These are phyloP conservation scores for Oithona nana DNA, from an alignment of 2,888 invertebrate species.

Conservation along the genomic window DNA sequence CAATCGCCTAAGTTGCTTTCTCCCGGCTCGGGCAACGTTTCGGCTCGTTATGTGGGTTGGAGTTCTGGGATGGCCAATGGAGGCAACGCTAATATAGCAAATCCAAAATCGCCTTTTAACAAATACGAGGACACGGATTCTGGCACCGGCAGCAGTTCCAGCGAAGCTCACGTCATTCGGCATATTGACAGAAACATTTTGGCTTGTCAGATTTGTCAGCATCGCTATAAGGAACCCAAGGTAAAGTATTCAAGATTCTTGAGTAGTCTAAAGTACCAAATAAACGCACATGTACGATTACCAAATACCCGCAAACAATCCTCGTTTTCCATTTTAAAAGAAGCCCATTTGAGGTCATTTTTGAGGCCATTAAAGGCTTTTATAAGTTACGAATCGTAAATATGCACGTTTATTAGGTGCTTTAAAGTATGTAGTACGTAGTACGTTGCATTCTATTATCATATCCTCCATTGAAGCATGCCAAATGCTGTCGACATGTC, in stretches of 20 bases:
- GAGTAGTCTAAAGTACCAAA: not conserved
- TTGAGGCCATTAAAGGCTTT: too few relatives aligned
- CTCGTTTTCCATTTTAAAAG: too few relatives aligned
- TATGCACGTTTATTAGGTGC: too few relatives aligned
- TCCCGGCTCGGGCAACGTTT: conserved; percentile 12
- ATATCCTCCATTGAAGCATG: too few relatives aligned
- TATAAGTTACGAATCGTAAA: too few relatives aligned
- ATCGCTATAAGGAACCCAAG: conserved; percentile 27
- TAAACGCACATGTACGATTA: not conserved
- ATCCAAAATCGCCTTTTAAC: not conserved
- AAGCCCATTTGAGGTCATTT: too few relatives aligned
- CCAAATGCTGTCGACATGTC: too few relatives aligned
- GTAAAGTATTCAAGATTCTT: conserved; percentile 16
- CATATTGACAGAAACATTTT: conserved; percentile 22
- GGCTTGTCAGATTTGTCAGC: conserved; percentile 28
- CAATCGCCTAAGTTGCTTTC: conserved; percentile 4
- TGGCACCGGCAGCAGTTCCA: not conserved
- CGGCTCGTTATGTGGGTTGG: conserved; percentile 8
- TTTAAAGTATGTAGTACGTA: too few relatives aligned
- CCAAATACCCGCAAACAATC: not conserved
- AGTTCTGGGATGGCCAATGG: conserved; percentile 5
- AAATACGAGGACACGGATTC: conserved; percentile 8
- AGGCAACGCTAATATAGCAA: not conserved
- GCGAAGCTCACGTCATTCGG: conserved; percentile 5
- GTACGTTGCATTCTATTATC: too few relatives aligned